Conservation (phyloP, 1,140 invertebrate genomes). For the Melitaea cinxia region DNA sequence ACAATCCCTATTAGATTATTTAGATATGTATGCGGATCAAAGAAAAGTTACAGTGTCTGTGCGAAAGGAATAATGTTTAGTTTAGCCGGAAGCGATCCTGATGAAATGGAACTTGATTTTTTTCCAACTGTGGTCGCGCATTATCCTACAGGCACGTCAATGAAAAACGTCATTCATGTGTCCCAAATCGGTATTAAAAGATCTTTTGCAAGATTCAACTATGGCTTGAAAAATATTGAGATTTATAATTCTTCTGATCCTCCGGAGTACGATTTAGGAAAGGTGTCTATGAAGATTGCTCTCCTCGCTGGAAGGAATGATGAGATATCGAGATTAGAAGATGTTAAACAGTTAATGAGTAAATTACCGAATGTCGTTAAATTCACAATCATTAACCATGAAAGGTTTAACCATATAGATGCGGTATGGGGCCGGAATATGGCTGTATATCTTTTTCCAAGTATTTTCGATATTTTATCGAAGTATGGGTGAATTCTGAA, state of each 20-base stretch:
- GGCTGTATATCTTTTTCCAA: slow-evolving; percentile 60
- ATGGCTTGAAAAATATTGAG: slow-evolving; percentile 76
- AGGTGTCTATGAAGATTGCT: slow-evolving; percentile 82
- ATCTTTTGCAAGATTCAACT: slow-evolving; percentile 70
- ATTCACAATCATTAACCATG: slow-evolving; percentile 39
- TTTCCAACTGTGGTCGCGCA: slow-evolving; percentile 37
- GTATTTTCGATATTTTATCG: slow-evolving; percentile 33
- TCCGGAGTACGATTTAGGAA: slow-evolving; percentile 81
- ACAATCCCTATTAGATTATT: slow-evolving; percentile 17
- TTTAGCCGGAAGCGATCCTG: slow-evolving; percentile 46
- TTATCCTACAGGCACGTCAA: slow-evolving; percentile 77
- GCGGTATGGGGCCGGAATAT: slow-evolving; percentile 81
- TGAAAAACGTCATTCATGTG: slow-evolving; percentile 85
- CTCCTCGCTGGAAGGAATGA: slow-evolving; percentile 82
- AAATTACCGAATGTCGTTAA: slow-evolving; percentile 73
- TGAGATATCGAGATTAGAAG: slow-evolving; percentile 79
- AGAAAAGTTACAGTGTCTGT: slow-evolving; percentile 41
- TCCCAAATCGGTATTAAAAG: slow-evolving; percentile 83
- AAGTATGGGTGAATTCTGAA: too few species aligned
- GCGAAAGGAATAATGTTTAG: slow-evolving; percentile 39
- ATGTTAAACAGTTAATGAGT: slow-evolving; percentile 66
- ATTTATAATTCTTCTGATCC: slow-evolving; percentile 78
- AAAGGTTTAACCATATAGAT: slow-evolving; percentile 73
- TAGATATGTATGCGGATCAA: slow-evolving; percentile 30
- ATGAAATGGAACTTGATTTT: slow-evolving; percentile 49